Evolutionary conservation across 2,888 invertebrate genomes (phyloP), one percentile per base, ranked within the genome.

Genomic region (Congeria kusceri): DNA sequence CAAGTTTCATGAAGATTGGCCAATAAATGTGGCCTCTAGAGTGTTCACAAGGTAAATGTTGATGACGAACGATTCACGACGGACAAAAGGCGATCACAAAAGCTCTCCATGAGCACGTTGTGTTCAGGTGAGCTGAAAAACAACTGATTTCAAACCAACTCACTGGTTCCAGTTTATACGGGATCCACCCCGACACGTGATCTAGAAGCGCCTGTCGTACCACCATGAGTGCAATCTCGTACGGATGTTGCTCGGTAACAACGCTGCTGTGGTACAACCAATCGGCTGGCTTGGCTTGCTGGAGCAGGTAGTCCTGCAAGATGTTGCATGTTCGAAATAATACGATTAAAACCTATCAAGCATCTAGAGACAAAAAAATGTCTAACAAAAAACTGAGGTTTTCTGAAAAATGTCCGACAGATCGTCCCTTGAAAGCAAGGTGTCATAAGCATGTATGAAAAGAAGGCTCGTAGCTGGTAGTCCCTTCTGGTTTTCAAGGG

Each of bases 161-260:
- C 83, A 91, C 91, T 46, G 93, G 94, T 77, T 95, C 94, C 3
- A 98, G 91, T 53, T 93, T 94, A 91, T 99, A 99, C 0, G 99
- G 99, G 57, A 99, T 95, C 94, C 98, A 97, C 85, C 97, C 95
- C 0, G 96, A 95, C 57, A 98, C 94, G 90, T 96, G 95, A 91
- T 99, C 97, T 76, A 99, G 93, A 53, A 98, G 95, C 86, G 96
- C 96, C 1, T 98, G 97, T 88, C 96, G 95, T 0, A 99, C 96
- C 71, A 96, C 96, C 86, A 96, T 95, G 65, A 95, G 94, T 76
- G 97, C 96, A 28, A 98, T 92, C 9, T 94, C 94, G 87, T 96
- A 95, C 0, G 96, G 95, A 20, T 95, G 94, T 90, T 97, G 96
- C 92, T 98, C 96, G 0, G 97, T 96, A 92, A 96, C 96, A 23